Evolutionary conservation across 2,113 vertebrate genomes (phyloP).

Genomic region (Chloropsis hardwickii): DNA sequence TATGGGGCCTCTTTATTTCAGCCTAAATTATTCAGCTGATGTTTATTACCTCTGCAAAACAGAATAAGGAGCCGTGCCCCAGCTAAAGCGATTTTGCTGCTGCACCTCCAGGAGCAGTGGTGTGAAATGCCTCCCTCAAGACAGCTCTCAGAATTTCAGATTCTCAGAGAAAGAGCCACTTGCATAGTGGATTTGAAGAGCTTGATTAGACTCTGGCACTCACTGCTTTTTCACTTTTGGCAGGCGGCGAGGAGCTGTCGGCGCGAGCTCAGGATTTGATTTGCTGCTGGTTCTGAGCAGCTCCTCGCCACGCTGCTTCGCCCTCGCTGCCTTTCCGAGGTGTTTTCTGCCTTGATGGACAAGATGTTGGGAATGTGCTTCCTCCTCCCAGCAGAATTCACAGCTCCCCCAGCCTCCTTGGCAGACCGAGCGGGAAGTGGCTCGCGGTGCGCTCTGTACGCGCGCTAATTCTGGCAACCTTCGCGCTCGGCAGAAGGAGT

Average conservation of each 20-base stretch:
- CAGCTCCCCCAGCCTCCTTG: slow-evolving; percentile 10
- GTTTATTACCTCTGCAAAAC: slow-evolving; percentile 36
- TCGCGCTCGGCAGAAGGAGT: slow-evolving; percentile 21
- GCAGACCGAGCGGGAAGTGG: slow-evolving; percentile 2
- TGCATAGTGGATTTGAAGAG: background rate
- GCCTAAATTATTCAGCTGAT: slow-evolving; percentile 47
- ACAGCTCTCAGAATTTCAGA: background rate
- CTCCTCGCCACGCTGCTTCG: background rate
- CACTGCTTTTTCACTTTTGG: background rate
- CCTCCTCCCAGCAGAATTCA: background rate
- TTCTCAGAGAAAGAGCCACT: background rate
- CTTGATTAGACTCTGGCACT: background rate
- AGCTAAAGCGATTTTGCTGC: background rate
- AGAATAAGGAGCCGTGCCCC: background rate
- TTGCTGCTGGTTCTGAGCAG: background rate
- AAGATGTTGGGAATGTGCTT: background rate
- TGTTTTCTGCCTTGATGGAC: slow-evolving; percentile 43
- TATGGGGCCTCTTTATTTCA: background rate
- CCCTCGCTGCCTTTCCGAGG: background rate
- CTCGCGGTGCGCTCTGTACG: background rate
- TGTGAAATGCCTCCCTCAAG: slow-evolving; percentile 37
- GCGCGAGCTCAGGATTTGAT: background rate
- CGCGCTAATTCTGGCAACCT: background rate
- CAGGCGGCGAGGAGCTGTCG: background rate
- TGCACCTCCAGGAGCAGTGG: background rate